Evolutionary conservation across 2,888 invertebrate genomes (phyloP).

Genomic region (Salticus scenicus): DNA sequence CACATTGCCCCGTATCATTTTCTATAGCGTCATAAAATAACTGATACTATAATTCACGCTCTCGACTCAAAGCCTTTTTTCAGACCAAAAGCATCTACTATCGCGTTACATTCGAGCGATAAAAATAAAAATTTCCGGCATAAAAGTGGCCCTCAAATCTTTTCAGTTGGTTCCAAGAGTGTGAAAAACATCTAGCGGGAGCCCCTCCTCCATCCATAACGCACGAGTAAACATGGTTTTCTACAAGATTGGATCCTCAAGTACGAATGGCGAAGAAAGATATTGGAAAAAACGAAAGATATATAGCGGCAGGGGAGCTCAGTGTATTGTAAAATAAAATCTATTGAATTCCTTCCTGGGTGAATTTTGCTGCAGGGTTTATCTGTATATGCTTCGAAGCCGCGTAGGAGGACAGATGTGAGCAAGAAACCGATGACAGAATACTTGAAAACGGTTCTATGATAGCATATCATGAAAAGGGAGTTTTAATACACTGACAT

Average conservation of each 20-base stretch:
- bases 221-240: neutral
- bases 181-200: slow-evolving; percentile 9
- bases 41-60: neutral
- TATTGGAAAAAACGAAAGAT: neutral
- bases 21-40: neutral
- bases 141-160: neutral
- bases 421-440: too few species aligned
- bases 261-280: neutral
- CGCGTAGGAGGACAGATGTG: too few species aligned
- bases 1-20: neutral
- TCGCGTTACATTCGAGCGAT: neutral
- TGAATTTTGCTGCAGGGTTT: too few species aligned
- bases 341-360: too few species aligned
- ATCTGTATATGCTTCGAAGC: too few species aligned
- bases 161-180: neutral
- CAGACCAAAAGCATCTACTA: neutral
- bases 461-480: too few species aligned
- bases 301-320: neutral
- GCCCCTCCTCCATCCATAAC: slow-evolving; percentile 1
- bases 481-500: too few species aligned
- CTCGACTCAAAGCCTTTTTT: neutral
- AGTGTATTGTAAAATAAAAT: too few species aligned
- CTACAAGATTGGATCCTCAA: neutral
- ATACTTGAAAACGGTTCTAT: too few species aligned
- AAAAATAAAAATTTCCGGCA: slow-evolving; percentile 10